Base-by-base conservation (phyloP, 2,888 invertebrate genomes). In the Euphydryas editha region DNA sequence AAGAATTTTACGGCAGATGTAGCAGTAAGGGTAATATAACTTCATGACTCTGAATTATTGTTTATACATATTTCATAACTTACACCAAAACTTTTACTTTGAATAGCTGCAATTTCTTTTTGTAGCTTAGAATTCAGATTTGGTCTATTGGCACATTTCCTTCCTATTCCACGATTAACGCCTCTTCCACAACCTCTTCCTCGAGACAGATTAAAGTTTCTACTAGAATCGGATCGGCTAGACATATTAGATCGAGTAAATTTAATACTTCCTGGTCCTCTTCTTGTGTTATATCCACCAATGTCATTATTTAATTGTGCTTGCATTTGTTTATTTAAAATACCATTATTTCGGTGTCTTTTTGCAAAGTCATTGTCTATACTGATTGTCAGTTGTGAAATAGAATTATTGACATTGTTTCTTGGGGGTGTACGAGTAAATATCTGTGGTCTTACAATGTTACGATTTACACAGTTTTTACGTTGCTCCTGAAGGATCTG, bases 381-480 rank as follows among this genome's bases (percentile, higher is more conserved):
- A 77, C 90, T 92, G 7, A 93, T 91, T 59, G 91, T 90, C n/a
- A 92, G 73, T 69, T 89, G 88, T 39, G 90, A 85, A 56, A 86
- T 80, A 54, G 87, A 81, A 75, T 79, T 86, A 39, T 87, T 83
- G 3, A 92, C 90, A 73, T 90, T 91, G 60, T 89, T 88, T 65
- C 90, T 83, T 18, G 92, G 92, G 10, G 92, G 80, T 56, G 88
- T n/a, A n/a, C n/a, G n/a, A n/a, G n/a, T 93, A 63, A 93, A 93
- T 46, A 92, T 93, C 76, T 91, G 92, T 7, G 92, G 86, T 74
- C 77, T 85, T 61, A 93, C 92, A 1, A 87, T 74, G 70, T 86
- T 85, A 62, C 86, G 87, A 11, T 85, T 80, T 13, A 76, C 70
- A 11, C 83, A 72, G 69, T 87, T 83, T 70, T 87, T 83, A 47